These are phyloP conservation scores for Vannuccia rotundouncinata DNA, from an alignment of 2,888 invertebrate species.

Conservation along the genomic window DNA sequence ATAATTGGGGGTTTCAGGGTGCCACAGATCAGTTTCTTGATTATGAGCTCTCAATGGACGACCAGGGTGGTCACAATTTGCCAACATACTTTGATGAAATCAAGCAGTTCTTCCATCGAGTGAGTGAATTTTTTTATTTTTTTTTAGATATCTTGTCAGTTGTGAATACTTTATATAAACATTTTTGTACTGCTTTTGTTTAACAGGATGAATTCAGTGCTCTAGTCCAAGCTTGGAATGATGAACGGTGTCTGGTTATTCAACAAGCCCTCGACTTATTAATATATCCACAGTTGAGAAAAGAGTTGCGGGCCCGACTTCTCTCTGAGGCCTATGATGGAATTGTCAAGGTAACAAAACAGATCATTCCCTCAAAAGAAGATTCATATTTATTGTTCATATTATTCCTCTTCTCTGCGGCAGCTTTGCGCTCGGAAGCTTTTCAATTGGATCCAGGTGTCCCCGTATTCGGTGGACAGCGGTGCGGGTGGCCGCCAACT, in stretches of 20 bases:
- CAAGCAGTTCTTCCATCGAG: constrained; percentile 71
- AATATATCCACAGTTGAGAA: constrained; percentile 77
- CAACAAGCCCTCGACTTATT: constrained; percentile 77
- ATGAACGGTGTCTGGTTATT: constrained; percentile 73
- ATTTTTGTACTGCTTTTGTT: no score
- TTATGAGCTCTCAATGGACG: constrained; percentile 49
- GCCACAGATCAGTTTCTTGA: constrained; percentile 55
- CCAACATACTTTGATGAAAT: constrained; percentile 73
- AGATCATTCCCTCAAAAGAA: no score
- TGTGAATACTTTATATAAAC: no score
- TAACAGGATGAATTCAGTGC: constrained; percentile 84
- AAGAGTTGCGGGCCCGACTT: constrained; percentile 73
- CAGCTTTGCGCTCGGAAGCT: constrained; percentile 69
- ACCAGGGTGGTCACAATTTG: constrained; percentile 24
- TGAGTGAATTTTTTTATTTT: no score
- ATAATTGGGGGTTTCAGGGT: constrained; percentile 52
- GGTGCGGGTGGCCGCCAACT: constrained; percentile 68
- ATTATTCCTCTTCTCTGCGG: no score
- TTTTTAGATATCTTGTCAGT: no score
- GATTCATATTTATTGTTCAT: no score
- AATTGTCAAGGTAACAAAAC: constrained; percentile 54
- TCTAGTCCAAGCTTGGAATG: constrained; percentile 80
- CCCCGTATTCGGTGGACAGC: constrained; percentile 76
- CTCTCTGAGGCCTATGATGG: constrained; percentile 71
- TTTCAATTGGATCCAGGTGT: constrained; percentile 81